A percentile compares a stretch with the other conserved stretches of the same genome.
Conservation (phyloP, 2,888 invertebrate genomes). For the Galerucella nymphaeae region DNA sequence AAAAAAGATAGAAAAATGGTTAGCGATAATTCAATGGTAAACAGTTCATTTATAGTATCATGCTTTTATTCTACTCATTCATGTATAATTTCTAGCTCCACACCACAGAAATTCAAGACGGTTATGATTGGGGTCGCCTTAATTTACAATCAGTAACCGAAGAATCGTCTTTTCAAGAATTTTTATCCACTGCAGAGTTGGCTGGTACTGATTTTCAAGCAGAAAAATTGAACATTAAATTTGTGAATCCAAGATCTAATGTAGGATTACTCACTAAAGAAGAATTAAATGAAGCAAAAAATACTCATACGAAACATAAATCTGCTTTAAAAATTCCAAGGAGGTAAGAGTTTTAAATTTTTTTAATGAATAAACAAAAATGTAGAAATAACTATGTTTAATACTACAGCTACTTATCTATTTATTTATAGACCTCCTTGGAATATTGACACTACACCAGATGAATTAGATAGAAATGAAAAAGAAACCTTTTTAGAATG, state of each 20-base stretch:
- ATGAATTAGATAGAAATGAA: slow-evolving; percentile 84
- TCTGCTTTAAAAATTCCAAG: slow-evolving; percentile 83
- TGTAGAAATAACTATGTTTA: no score
- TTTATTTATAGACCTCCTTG: slow-evolving; percentile 77
- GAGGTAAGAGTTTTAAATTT: slow-evolving; percentile 66
- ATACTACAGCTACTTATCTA: no score
- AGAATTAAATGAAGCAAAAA: slow-evolving; percentile 68
- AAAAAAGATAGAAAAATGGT: slow-evolving; percentile 73
- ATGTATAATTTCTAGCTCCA: slow-evolving; percentile 71
- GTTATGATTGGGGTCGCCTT: slow-evolving; percentile 89
- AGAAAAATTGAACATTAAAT: slow-evolving; percentile 87
- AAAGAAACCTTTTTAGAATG: slow-evolving; percentile 89
- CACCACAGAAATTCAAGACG: slow-evolving; percentile 89
- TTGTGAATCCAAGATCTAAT: slow-evolving; percentile 73
- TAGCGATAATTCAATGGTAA: slow-evolving; percentile 80
- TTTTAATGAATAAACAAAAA: no score
- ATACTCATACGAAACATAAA: slow-evolving; percentile 71
- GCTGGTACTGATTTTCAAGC: slow-evolving; percentile 94
- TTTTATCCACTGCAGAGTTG: slow-evolving; percentile 92
- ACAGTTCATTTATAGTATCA: slow-evolving; percentile 5
- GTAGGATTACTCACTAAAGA: slow-evolving; percentile 72
- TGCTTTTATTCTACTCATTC: slow-evolving; percentile 3
- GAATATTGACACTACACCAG: slow-evolving; percentile 78
- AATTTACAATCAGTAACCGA: slow-evolving; percentile 95
- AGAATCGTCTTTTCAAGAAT: slow-evolving; percentile 96